Evolutionary conservation across 2,888 invertebrate genomes (phyloP).

Genomic region (Pseudanteris insignis): DNA sequence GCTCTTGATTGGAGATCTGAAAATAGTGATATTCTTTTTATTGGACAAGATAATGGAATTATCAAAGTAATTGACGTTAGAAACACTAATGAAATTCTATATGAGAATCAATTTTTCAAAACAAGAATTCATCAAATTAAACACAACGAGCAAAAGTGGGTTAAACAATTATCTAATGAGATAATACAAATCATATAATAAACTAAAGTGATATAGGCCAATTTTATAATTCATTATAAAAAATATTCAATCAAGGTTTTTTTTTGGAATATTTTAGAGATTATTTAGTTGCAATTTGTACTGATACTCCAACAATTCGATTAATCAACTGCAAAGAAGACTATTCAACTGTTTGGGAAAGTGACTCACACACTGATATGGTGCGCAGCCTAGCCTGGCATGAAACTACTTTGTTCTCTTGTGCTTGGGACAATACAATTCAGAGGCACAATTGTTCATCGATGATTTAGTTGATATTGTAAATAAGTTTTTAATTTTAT

Average conservation of each 20-base stretch:
- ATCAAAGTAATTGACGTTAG: constrained; percentile 69
- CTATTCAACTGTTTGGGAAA: constrained; percentile 63
- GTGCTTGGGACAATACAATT: constrained; percentile 71
- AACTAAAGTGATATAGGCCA: too few species aligned
- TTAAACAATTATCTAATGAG: constrained; percentile 3
- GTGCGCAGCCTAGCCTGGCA: constrained; percentile 71
- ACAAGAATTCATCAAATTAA: constrained; percentile 63
- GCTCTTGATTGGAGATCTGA: constrained; percentile 65
- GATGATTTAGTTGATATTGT: too few species aligned
- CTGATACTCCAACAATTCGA: constrained; percentile 66
- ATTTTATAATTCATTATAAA: too few species aligned
- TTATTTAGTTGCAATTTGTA: constrained; percentile 68
- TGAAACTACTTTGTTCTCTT: constrained; percentile 68
- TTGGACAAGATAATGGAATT: constrained; percentile 69
- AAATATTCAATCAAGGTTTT: too few species aligned
- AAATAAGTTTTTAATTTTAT: constrained; percentile 1
- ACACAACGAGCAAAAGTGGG: constrained; percentile 61
- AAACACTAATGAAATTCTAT: constrained; percentile 60
- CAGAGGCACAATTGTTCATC: too few species aligned
- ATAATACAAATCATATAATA: too few species aligned
- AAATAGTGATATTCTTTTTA: constrained; percentile 65
- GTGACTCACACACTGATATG: constrained; percentile 68
- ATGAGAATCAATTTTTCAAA: constrained; percentile 57
- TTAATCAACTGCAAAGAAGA: constrained; percentile 64
- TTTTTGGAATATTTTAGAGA: too few species aligned